Percentiles rank a stretch among this genome's conserved stretches.
These are phyloP conservation scores for Cryptocephalus moraei DNA, from an alignment of 2,888 invertebrate genomes.

Conservation along the genomic window DNA sequence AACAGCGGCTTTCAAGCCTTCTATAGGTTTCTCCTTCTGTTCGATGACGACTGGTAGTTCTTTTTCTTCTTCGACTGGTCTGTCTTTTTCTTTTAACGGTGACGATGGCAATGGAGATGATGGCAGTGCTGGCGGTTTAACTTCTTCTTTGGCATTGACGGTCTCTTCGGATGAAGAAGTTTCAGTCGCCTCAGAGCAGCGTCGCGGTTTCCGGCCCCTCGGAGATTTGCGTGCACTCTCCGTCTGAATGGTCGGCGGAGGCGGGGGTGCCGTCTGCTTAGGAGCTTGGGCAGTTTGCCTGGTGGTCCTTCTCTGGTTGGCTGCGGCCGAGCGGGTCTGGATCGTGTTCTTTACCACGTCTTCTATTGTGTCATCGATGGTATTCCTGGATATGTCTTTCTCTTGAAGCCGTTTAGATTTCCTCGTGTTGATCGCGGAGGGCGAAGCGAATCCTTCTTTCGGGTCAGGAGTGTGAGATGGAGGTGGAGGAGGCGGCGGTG, in stretches of 20 bases:
- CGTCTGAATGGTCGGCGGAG: conserved; percentile 13
- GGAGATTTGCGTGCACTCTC: conserved; percentile 49
- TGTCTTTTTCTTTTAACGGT: conserved; percentile 9
- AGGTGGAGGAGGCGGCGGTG: conserved; percentile 34
- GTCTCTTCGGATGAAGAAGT: conserved; percentile 54
- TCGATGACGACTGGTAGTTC: conserved; percentile 13
- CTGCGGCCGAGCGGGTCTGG: conserved; percentile 36
- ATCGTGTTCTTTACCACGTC: conserved; percentile 69
- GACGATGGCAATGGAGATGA: not conserved
- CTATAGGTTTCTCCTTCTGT: conserved; percentile 28
- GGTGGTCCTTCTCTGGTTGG: conserved; percentile 45
- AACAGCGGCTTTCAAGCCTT: conserved; percentile 35
- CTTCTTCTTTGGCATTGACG: conserved; percentile 10
- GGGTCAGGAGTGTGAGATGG: conserved; percentile 44
- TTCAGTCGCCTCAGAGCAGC: conserved; percentile 54
- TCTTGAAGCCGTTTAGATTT: conserved; percentile 74
- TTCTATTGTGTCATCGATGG: conserved; percentile 82
- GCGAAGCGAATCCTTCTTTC: conserved; percentile 52
- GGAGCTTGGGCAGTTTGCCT: conserved; percentile 36
- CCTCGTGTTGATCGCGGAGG: conserved; percentile 52
- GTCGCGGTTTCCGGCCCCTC: conserved; percentile 52
- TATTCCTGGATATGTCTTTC: conserved; percentile 62
- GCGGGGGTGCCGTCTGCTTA: conserved; percentile 5
- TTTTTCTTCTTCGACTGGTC: conserved; percentile 11
- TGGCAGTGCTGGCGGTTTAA: not conserved